Evolutionary conservation across 2,888 invertebrate species (phyloP), one percentile per base, ranked within the genome.

Genomic region (Heliconius ismenius): DNA sequence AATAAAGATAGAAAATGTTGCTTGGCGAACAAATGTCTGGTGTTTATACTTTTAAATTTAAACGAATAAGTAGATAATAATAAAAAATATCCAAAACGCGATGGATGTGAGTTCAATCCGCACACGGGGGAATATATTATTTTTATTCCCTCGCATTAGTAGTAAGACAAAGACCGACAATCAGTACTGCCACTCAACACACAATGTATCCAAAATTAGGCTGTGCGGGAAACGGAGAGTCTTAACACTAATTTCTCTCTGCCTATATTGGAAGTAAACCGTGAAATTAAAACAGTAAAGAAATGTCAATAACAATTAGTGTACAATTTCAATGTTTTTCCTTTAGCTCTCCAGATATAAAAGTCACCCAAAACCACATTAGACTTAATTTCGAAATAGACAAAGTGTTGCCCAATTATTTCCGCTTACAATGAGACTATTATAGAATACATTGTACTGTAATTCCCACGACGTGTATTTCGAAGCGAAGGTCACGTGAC

Each of bases 381-480:
- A 43, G 28, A 39, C n/a, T 58, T 54, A 32, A 58, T 58, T 58
- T 67, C 54, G 67, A 67, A 67, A 65, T 67, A 21, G 74, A 67
- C 36, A 74, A 60, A 74, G 43, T 32, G 39, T 54, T 74, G 74
- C 63, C 74, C 63, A 74, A 77, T 74, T 73, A 76, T 73, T 65
- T 74, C 63, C 74, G 68, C 77, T 75, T 68, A 73, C 73, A 79
- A 54, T 75, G 64, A 39, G 63, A 68, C 76, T 72, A 74, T 64
- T 62, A 49, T 21, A 49, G 49, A 63, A 73, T 65, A 64, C 76
- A 79, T 79, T 79, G 78, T 78, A 32, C 65, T 68, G 60, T 73
- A 68, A 75, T 80, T 80, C 79, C 79, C 79, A 80, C 79, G 79
- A 76, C 75, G 75, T 76, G 72, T 75, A 75, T 78, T 78, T 73